Conservation (phyloP, 2,797 vertebrate species). For the Monodelphis domestica region DNA sequence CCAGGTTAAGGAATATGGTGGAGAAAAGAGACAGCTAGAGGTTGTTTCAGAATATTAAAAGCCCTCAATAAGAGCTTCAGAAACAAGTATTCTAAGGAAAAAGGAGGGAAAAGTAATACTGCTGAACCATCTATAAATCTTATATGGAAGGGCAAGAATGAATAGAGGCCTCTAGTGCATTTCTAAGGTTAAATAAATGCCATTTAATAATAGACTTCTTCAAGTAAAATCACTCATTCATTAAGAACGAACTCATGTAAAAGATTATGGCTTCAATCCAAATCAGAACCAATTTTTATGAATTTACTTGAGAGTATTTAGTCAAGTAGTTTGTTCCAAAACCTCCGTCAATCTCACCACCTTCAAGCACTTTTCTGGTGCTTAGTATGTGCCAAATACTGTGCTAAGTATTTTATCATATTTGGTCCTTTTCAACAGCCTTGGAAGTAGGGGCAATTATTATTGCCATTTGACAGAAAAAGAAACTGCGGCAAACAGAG, state of each 20-base stretch:
- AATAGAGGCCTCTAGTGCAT: not conserved
- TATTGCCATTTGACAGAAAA: not conserved
- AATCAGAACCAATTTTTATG: not conserved
- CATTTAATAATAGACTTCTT: slow-evolving; percentile 57
- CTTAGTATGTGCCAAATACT: not conserved
- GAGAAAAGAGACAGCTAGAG: slow-evolving; percentile 7
- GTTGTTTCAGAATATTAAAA: slow-evolving; percentile 18
- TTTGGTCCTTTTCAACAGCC: not conserved
- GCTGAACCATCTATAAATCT: slow-evolving; percentile 24
- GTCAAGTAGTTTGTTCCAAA: not conserved
- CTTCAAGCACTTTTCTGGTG: not conserved
- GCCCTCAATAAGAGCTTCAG: slow-evolving; percentile 22
- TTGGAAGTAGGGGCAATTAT: not conserved
- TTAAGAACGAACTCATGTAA: slow-evolving; percentile 39
- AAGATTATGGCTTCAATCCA: slow-evolving; percentile 44
- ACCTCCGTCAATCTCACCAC: too few relatives aligned
- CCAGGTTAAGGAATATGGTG: slow-evolving; percentile 19
- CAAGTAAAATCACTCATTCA: slow-evolving; percentile 44
- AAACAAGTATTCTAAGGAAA: slow-evolving; percentile 58
- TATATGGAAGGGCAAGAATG: slow-evolving; percentile 51
- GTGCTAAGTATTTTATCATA: not conserved
- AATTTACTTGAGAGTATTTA: not conserved
- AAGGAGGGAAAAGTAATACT: not conserved
- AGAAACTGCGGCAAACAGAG: not conserved
- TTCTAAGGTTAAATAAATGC: slow-evolving; percentile 18